Conservation (phyloP, 2,113 vertebrate species). For the Oenanthe oenanthe region DNA sequence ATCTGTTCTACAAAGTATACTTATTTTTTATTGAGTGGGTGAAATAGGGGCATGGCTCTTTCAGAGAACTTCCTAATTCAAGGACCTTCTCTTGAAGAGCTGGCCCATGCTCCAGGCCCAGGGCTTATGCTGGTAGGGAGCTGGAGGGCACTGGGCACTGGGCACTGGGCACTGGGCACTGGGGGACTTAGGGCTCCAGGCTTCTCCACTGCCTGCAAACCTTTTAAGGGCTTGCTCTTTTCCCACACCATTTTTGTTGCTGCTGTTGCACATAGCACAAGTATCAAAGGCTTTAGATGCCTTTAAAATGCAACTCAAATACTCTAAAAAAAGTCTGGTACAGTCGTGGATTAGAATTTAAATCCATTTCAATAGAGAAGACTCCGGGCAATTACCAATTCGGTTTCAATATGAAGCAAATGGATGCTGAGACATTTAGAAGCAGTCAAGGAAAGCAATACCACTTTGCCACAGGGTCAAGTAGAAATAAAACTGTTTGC, state of each 20-base stretch:
- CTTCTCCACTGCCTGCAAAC: too few relatives aligned
- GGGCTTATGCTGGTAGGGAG: background rate
- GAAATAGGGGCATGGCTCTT: background rate
- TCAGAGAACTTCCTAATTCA: background rate
- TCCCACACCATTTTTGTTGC: background rate
- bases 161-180: too few relatives aligned
- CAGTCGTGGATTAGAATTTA: background rate
- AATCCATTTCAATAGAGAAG: background rate
- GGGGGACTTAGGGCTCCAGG: background rate
- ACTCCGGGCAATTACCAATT: background rate
- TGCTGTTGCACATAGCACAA: background rate
- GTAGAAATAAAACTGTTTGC: conserved; percentile 39
- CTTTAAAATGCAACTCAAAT: background rate
- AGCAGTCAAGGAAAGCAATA: conserved; percentile 12
- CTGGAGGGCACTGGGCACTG: background rate
- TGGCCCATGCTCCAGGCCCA: background rate
- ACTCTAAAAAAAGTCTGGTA: background rate
- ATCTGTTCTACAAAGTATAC: background rate
- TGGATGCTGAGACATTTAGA: background rate
- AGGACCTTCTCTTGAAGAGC: background rate
- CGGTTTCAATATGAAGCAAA: background rate
- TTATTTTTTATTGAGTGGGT: background rate
- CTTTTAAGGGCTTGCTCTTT: background rate
- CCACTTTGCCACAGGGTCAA: background rate
- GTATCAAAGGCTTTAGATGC: background rate